Evolutionary conservation across 2,888 invertebrate genomes (phyloP).

Genomic region (Meteorus cinctellus): DNA sequence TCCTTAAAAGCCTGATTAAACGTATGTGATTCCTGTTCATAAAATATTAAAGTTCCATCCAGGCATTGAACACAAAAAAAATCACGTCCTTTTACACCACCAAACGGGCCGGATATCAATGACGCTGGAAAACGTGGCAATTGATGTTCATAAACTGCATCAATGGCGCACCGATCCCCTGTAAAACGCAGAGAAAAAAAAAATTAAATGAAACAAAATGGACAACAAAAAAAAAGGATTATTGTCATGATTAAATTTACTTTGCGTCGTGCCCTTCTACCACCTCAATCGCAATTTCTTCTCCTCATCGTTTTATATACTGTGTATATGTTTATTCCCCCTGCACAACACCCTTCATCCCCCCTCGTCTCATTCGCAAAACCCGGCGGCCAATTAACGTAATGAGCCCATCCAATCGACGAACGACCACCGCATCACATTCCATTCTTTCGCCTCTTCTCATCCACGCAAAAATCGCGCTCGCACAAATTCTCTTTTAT

Average conservation of each 20-base stretch:
- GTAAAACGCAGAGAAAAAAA: conserved; percentile 51
- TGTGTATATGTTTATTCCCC: conserved; percentile 21
- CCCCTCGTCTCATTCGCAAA: conserved; percentile 34
- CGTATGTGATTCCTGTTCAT: conserved; percentile 92
- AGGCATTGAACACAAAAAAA: conserved; percentile 93
- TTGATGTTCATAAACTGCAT: conserved; percentile 85
- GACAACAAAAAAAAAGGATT: neutral
- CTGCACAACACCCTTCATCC: conserved; percentile 2
- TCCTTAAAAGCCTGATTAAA: conserved; percentile 88
- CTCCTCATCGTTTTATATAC: neutral
- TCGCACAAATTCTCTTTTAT: neutral
- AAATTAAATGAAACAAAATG: too few relatives aligned
- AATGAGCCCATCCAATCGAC: conserved; percentile 43
- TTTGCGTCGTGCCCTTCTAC: neutral
- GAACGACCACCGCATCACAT: conserved; percentile 30
- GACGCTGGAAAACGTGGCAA: conserved; percentile 86
- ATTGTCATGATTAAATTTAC: neutral
- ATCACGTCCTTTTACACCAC: conserved; percentile 87
- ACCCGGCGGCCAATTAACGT: conserved; percentile 44
- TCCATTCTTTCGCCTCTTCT: conserved; percentile 32
- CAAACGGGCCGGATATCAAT: conserved; percentile 89
- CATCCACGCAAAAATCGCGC: conserved; percentile 4
- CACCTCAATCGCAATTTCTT: neutral
- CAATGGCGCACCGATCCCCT: conserved; percentile 83
- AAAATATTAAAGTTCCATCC: conserved; percentile 92